These are phyloP conservation scores for Colletes gigas DNA, from an alignment of 1,140 invertebrate genomes.

Conservation along the genomic window DNA sequence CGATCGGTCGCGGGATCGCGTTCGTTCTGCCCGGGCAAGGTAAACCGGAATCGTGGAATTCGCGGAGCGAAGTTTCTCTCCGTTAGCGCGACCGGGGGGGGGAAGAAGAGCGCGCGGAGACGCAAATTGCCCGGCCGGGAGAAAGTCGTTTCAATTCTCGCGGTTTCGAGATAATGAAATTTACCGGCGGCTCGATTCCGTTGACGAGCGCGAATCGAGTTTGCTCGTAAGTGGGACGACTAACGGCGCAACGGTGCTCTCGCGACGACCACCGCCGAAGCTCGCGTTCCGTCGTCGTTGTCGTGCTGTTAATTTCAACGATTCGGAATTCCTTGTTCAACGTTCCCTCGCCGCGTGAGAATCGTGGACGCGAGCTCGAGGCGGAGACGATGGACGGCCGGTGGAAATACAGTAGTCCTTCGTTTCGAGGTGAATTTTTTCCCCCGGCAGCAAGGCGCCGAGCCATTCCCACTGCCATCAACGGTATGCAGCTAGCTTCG, in stretches of 20 bases:
- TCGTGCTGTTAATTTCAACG: conserved; percentile 17
- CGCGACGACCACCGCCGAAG: neutral
- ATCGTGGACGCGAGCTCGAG: neutral
- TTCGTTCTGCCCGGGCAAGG: neutral
- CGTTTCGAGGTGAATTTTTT: too few species aligned
- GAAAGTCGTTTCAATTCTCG: conserved; percentile 42
- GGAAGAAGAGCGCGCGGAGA: too few species aligned
- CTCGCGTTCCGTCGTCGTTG: conserved; percentile 11
- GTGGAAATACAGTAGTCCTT: too few species aligned
- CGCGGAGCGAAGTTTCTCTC: conserved; percentile 2
- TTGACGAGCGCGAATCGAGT: conserved; percentile 38
- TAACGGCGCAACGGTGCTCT: conserved; percentile 46
- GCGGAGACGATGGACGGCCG: neutral
- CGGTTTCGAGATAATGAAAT: conserved; percentile 42
- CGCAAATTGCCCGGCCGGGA: conserved; percentile 11
- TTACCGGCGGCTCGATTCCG: conserved; percentile 26
- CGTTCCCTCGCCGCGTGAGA: neutral
- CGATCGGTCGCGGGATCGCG: conserved; percentile 2
- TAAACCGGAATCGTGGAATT: neutral
- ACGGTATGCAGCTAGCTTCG: too few species aligned
- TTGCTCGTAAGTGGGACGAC: conserved; percentile 29
- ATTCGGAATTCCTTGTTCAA: neutral
- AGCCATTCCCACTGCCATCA: too few species aligned
- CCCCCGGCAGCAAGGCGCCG: too few species aligned
- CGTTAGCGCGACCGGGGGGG: neutral